Evolutionary conservation across 35 echinoderm and acorn worm species (phyloP).

Genomic region (Eucidaris tribuloides): DNA sequence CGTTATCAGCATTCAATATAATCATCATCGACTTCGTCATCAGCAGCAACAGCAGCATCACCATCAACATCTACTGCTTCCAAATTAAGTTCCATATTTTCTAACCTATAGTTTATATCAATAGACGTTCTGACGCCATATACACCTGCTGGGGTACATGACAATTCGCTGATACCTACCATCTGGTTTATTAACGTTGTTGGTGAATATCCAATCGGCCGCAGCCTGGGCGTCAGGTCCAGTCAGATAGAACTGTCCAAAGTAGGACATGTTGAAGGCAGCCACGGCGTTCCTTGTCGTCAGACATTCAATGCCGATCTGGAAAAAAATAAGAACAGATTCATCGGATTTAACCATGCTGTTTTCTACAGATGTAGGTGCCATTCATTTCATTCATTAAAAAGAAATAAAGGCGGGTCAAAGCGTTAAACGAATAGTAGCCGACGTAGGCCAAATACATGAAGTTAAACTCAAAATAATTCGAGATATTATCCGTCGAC

Average conservation of each 20-base stretch:
- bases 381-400: neutral
- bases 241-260: slow-evolving; percentile 89
- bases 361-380: neutral
- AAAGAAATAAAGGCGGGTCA: neutral
- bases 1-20: neutral
- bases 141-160: neutral
- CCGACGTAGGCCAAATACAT: no score
- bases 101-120: neutral
- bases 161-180: slow-evolving; percentile 42
- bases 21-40: neutral
- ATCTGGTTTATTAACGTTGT: slow-evolving; percentile 67
- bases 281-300: slow-evolving; percentile 66
- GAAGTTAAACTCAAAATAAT: no score
- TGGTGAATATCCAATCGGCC: slow-evolving; percentile 95
- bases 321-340: neutral
- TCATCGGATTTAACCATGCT: neutral
- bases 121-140: neutral
- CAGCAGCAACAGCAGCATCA: neutral
- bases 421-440: neutral
- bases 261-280: slow-evolving; percentile 98
- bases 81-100: neutral
- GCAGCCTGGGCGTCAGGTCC: slow-evolving; percentile 90
- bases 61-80: neutral
- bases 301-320: slow-evolving; percentile 89
- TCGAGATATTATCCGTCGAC: no score